Conservation (phyloP, 2,888 invertebrate species). For the Xanthia togata region DNA sequence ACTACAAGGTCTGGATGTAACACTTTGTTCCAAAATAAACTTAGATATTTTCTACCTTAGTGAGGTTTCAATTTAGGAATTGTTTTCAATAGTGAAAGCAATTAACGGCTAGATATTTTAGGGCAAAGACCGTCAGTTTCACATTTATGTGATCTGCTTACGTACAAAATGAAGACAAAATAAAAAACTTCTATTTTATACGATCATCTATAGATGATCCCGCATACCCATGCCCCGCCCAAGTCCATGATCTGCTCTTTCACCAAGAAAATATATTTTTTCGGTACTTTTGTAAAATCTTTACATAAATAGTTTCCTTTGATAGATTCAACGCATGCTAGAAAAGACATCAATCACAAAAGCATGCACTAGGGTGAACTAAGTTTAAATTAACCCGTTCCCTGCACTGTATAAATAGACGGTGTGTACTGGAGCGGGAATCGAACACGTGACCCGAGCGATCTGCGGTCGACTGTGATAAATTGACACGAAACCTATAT, state of each 20-base stretch:
- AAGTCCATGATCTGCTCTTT: neutral
- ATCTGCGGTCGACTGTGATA: slow-evolving; percentile 66
- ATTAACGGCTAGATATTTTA: no score
- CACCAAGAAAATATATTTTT: neutral
- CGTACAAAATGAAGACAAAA: no score
- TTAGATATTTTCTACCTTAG: no score
- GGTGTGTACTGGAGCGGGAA: slow-evolving; percentile 69
- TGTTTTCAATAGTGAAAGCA: no score
- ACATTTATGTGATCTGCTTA: no score
- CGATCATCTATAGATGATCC: neutral
- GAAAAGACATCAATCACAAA: slow-evolving; percentile 8
- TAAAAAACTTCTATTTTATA: no score
- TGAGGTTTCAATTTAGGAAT: no score
- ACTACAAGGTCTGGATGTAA: no score
- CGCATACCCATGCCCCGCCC: no score
- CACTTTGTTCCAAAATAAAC: no score
- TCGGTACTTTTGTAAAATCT: neutral
- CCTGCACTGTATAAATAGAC: slow-evolving; percentile 61
- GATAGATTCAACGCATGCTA: neutral
- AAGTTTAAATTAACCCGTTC: slow-evolving; percentile 21
- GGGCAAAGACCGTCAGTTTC: no score
- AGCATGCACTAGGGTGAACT: slow-evolving; percentile 41
- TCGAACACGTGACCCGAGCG: slow-evolving; percentile 67
- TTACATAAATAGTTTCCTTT: slow-evolving; percentile 19
- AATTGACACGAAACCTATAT: slow-evolving; percentile 65